Evolutionary conservation across 2,888 invertebrate species (phyloP).

Genomic region (Hybos culiciformis): DNA sequence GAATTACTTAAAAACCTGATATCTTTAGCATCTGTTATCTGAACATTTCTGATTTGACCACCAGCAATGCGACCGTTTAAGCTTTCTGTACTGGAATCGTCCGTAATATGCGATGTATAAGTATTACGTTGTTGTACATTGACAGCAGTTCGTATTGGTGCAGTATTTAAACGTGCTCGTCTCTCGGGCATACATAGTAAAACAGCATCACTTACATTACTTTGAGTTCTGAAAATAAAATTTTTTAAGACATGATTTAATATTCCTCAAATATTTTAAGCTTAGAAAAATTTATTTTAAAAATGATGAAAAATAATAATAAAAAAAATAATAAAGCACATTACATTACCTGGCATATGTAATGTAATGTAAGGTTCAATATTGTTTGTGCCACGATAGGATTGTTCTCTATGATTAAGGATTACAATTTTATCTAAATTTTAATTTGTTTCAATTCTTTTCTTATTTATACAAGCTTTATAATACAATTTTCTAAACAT

Average conservation of each 20-base stretch:
- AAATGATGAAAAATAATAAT: too few relatives aligned
- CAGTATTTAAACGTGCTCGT: conserved; percentile 31
- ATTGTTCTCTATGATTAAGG: too few relatives aligned
- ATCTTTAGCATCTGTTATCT: conserved; percentile 41
- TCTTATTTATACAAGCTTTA: too few relatives aligned
- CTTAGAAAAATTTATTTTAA: neutral
- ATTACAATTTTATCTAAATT: too few relatives aligned
- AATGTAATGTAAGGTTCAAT: too few relatives aligned
- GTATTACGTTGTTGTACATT: conserved; percentile 4
- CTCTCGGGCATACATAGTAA: conserved; percentile 27
- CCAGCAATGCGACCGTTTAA: conserved; percentile 38
- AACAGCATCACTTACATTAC: conserved; percentile 28
- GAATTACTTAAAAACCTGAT: conserved; percentile 41
- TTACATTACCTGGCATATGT: too few relatives aligned
- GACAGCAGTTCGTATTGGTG: conserved; percentile 26
- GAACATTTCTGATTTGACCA: conserved; percentile 26
- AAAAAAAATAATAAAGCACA: too few relatives aligned
- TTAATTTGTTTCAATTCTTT: too few relatives aligned
- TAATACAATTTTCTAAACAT: too few relatives aligned
- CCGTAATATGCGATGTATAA: conserved; percentile 25
- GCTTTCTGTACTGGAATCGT: conserved; percentile 66
- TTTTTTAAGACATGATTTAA: neutral
- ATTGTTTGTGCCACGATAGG: too few relatives aligned
- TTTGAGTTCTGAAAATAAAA: conserved; percentile 36
- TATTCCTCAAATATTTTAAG: neutral